phyloP scores from a whole-genome alignment of 2,113 vertebrate species.

The Eretmochelys imbricata region DNA sequence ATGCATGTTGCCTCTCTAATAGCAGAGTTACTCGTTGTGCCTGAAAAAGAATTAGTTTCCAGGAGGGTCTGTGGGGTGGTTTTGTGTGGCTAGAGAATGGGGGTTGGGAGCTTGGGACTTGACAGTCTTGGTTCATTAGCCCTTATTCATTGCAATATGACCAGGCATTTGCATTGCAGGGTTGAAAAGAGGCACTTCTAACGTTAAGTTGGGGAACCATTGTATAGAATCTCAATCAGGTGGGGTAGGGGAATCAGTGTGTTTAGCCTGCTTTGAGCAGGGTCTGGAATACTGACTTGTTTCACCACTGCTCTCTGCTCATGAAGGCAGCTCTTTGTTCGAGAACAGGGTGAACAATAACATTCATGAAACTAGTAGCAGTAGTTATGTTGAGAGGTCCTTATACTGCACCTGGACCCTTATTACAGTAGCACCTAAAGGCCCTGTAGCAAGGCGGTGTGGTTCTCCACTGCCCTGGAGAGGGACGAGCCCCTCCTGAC shows the following conservation, averaged over 20 bases:
- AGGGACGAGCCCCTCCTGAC: too few relatives aligned
- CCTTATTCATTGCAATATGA: neutral
- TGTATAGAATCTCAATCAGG: neutral
- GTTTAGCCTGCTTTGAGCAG: neutral
- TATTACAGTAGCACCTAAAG: neutral
- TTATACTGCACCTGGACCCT: neutral
- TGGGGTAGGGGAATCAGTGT: neutral
- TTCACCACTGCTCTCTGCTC: neutral
- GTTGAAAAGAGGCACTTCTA: too few relatives aligned
- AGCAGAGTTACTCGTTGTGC: neutral
- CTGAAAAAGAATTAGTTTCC: neutral
- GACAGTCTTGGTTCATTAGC: neutral
- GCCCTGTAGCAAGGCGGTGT: neutral
- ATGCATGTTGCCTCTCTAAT: neutral
- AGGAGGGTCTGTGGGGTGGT: neutral
- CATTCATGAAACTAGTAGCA: neutral
- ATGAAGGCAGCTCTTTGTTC: neutral
- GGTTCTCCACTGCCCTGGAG: too few relatives aligned
- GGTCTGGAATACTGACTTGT: neutral
- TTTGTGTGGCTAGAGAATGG: accelerated
- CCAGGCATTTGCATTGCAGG: neutral
- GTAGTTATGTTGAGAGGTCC: neutral
- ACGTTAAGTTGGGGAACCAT: neutral
- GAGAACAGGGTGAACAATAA: neutral
- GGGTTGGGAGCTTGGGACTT: accelerated